Base-by-base conservation (phyloP, 2,888 invertebrate genomes). In the Sabatieria punctata region DNA sequence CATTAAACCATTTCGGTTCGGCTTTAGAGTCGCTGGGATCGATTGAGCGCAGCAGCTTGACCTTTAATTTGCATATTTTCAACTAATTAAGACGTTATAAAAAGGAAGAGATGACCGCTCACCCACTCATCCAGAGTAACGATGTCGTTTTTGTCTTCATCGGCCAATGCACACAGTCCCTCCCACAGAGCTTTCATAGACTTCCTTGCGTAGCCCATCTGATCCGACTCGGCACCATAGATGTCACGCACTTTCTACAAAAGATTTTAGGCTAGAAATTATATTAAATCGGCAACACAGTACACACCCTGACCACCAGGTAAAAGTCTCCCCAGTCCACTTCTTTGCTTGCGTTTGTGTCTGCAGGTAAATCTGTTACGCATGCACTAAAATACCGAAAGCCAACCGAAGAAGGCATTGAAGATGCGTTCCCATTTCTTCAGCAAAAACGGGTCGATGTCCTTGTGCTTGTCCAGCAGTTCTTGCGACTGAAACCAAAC, bases 271-370 rank as follows among this genome's bases (percentile, higher is more conserved):
- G n/a, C n/a, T n/a, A n/a, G n/a, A n/a, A n/a, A n/a, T n/a, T n/a
- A n/a, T n/a, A n/a, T n/a, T n/a, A n/a, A n/a, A n/a, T n/a, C n/a
- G n/a, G n/a, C n/a, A n/a, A n/a, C n/a, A n/a, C n/a, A n/a, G n/a
- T n/a, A 45, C 55, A 50, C 46, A 61, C 61, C 49, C 56, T 54
- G 24, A 59, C 54, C n/a, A 63, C 58, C 40, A 63, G 47, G 48
- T 61, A 63, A 51, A 62, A 62, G 45, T 62, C 62, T 49, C 58
- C 58, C 57, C 59, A 57, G 43, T 63, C 60, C 30, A 62, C 54
- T 41, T 56, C 54, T 42, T 56, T 52, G 11, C 55, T 58, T n/a
- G 55, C 52, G 50, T 61, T 61, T 40, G 57, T 52, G 42, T 61
- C 61, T 61, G 50, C 49, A 56, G n/a, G n/a, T n/a, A n/a, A n/a